These are phyloP conservation scores for Poicephalus meyeri DNA, from an alignment of 2,113 vertebrate genomes.

Conservation along the genomic window DNA sequence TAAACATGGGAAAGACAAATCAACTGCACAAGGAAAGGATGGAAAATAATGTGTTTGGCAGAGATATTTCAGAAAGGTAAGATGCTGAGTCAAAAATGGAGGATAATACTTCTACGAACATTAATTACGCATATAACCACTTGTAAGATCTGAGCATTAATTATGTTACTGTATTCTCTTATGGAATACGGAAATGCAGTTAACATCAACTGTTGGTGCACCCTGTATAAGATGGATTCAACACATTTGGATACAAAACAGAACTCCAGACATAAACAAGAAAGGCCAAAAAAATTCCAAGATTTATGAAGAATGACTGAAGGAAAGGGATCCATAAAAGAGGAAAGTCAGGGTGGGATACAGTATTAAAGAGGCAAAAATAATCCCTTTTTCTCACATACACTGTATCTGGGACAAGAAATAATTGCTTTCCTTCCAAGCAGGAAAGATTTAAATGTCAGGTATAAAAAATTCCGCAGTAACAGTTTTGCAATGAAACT, in stretches of 20 bases:
- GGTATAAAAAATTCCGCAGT: neutral
- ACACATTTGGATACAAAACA: neutral
- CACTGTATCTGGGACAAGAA: neutral
- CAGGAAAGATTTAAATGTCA: neutral
- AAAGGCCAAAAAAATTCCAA: neutral
- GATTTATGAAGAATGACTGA: neutral
- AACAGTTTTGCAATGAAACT: neutral
- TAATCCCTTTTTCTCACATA: neutral
- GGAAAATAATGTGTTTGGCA: neutral
- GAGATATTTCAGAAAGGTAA: neutral
- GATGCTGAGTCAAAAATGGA: neutral
- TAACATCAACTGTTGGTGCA: neutral
- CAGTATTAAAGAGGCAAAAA: neutral
- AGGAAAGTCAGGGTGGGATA: neutral
- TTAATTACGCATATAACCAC: neutral
- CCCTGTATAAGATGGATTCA: neutral
- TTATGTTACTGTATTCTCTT: neutral
- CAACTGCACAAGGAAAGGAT: neutral
- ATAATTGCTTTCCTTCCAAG: neutral
- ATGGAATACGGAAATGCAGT: neutral
- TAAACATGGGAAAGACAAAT: neutral
- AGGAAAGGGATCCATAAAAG: neutral
- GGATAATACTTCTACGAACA: neutral
- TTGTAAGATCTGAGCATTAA: neutral
- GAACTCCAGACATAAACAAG: neutral